Evolutionary conservation across 2,113 vertebrate species (phyloP), one percentile per base, ranked within the genome.

Genomic region (Nothocercus nigrocapillus): DNA sequence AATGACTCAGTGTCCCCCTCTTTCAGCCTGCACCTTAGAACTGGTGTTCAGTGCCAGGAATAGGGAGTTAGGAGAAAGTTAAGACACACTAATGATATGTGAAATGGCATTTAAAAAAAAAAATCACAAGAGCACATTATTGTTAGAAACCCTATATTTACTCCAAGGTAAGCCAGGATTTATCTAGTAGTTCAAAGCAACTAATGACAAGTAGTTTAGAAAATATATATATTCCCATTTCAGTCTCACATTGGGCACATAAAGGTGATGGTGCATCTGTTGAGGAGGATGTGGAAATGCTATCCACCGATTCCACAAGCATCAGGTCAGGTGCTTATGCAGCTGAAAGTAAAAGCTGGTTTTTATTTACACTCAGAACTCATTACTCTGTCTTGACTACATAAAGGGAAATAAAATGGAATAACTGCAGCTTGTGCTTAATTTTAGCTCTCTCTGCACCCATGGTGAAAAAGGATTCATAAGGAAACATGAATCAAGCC

Each of bases 241-340:
- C n/a, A 2, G 5, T 34, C 21, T 94, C 17, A 74, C n/a, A 36
- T 16, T 53, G 24, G 44, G 45, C 1, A 1, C 1, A 1, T 16
- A 34, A 15, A 69, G 12, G 3, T 36, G 47, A 8, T 13, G 32
- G 58, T 49, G 40, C 13, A 70, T 14, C 30, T 69, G 2, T 22
- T 45, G 54, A 27, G 85, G 36, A 69, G 80, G 38, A 42, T 24
- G 9, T 18, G 28, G 24, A 67, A 45, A 15, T 5, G 36, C 13
- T 36, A 4, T 8, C 51, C 5, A 1, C 12, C 45, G 21, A 69
- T 53, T 85, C 28, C n/a, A 54, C 7, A 5, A 8, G 2, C 25
- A 38, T 38, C 59, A 62, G 3, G 0, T 79, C 30, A 28, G 67
- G 63, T 59, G 13, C 20, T 17, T 40, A 24, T 11, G 8, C 6